These are phyloP conservation scores for Tetramorium simillimum DNA, from an alignment of 1,140 invertebrate genomes.

Conservation along the genomic window DNA sequence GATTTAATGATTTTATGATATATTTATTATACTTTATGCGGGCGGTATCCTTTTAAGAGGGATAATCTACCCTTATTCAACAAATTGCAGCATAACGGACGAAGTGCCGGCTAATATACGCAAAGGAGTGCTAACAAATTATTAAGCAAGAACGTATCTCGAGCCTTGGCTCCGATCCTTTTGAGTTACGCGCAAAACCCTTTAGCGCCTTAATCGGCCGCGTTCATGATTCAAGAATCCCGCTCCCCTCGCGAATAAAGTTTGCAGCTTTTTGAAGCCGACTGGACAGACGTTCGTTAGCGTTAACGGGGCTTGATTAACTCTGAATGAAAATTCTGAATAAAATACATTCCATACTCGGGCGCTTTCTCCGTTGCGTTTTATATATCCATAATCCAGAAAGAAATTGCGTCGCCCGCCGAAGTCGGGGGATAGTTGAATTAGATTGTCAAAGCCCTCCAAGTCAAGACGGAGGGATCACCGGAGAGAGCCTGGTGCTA, in stretches of 20 bases:
- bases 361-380: background rate
- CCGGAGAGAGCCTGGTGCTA: conserved; percentile 15
- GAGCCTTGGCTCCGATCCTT: conserved; percentile 27
- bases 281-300: conserved; percentile 24
- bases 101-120: conserved; percentile 7
- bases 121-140: conserved; percentile 43
- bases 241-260: conserved; percentile 59
- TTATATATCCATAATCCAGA: conserved; percentile 33
- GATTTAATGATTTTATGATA: background rate
- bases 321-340: background rate
- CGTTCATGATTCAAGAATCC: conserved; percentile 53
- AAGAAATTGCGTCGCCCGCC: background rate
- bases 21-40: conserved; percentile 38
- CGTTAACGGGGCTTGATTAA: conserved; percentile 30
- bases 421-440: background rate
- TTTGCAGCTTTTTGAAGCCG: conserved; percentile 41
- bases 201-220: conserved; percentile 48
- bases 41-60: background rate
- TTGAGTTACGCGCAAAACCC: conserved; percentile 44
- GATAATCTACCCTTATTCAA: conserved; percentile 17
- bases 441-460: conserved; percentile 8
- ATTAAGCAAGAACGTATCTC: conserved; percentile 50
- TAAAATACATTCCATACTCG: background rate
- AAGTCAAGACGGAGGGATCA: conserved; percentile 34
- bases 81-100: conserved; percentile 34